Percentiles rank a stretch among this genome's conserved stretches.
These are phyloP conservation scores for Trissonchulus sp. DNA, from an alignment of 2,888 invertebrate genomes.

Conservation along the genomic window DNA sequence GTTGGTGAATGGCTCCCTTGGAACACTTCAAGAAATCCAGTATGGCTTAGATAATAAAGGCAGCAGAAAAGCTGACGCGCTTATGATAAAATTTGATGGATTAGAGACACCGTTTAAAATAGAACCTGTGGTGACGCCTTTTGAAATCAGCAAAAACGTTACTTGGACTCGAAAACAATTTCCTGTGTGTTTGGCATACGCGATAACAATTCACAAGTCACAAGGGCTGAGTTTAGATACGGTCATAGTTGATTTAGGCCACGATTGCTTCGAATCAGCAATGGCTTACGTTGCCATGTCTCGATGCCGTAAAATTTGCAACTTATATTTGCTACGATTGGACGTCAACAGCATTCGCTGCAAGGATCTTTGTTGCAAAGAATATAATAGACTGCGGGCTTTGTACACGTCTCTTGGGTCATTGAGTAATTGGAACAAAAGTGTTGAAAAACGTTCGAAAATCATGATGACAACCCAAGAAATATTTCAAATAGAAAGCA, in stretches of 20 bases:
- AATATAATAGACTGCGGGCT: background rate
- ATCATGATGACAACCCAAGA: background rate
- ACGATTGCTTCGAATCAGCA: background rate
- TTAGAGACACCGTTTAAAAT: background rate
- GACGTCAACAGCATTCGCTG: background rate
- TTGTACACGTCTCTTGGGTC: background rate
- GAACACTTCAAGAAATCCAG: background rate
- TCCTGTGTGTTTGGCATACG: background rate
- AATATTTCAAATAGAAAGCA: background rate
- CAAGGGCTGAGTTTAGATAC: background rate
- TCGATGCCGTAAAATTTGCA: background rate
- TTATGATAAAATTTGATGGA: background rate
- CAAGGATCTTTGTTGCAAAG: background rate
- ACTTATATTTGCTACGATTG: background rate
- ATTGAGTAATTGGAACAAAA: background rate
- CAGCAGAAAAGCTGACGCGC: background rate
- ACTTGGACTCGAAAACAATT: slow-evolving; percentile 1
- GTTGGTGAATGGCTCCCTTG: background rate
- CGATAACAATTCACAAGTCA: background rate
- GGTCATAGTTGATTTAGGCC: background rate
- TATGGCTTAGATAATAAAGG: background rate
- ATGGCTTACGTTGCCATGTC: slow-evolving; percentile 18
- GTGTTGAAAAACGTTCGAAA: background rate
- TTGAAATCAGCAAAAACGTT: background rate
- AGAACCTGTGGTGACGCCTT: background rate